Evolutionary conservation across 2,113 vertebrate species (phyloP), one percentile per base, ranked within the genome.

Genomic region (Tautogolabrus adspersus): DNA sequence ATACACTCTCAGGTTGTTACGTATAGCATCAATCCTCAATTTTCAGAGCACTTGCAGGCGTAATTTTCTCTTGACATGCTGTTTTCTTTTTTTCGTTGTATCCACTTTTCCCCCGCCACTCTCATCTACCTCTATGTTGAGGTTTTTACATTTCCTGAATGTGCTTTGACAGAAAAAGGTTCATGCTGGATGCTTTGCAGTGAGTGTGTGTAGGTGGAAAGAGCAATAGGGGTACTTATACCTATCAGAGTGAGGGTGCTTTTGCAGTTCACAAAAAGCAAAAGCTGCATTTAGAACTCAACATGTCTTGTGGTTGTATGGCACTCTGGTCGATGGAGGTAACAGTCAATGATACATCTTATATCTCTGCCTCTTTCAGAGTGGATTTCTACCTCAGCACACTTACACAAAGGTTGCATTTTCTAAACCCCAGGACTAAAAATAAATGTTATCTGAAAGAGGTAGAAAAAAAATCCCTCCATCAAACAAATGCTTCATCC

Each of bases 161-260:
- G 10, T 52, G 55, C 56, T 52, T 62, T 51, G 55, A 75, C 23
- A 57, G 15, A 8, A 57, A 47, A 72, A 8, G 9, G 49, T 23
- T 82, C n/a, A 66, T 49, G 49, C 40, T 59, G 42, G 63, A 26
- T 44, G 46, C 42, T 77, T 46, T 74, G 59, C 75, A 73, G 67
- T 64, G 46, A 23, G 34, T 3, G 6, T 62, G 69, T 58, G 79
- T 55, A 59, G 82, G 55, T 38, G 59, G 55, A 47, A 16, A 54
- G 26, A 71, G 52, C 26, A 79, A 51, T 15, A 30, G 44, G 6
- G 4, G 55, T 42, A 67, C 86, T 82, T 54, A 56, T 6, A 44
- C 46, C 23, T 37, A 68, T 69, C 44, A 75, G 8, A 40, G 42
- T 10, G 42, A 76, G 70, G 51, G 23, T 30, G 71, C 63, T 54